Percentiles rank a stretch among this genome's conserved stretches.
These are phyloP conservation scores for Peromyscus californicus DNA, from an alignment of 2,113 vertebrate genomes.

Conservation along the genomic window DNA sequence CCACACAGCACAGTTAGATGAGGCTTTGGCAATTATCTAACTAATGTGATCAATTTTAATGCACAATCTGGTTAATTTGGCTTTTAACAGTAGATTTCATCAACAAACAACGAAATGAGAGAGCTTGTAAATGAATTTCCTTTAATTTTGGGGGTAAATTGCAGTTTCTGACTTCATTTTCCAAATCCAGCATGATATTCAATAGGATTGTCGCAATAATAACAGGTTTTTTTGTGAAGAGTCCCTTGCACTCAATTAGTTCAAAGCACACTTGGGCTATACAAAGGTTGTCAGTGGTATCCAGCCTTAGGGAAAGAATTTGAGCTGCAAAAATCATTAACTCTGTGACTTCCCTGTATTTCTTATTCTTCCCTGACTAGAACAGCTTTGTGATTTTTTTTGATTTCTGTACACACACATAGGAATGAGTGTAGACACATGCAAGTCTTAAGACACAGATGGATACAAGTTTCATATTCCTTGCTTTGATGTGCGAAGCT, in stretches of 20 bases:
- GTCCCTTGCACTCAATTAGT: slow-evolving; percentile 37
- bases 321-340: background rate
- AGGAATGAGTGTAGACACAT: background rate
- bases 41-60: slow-evolving; percentile 63
- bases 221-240: slow-evolving; percentile 28
- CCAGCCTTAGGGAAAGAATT: background rate
- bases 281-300: background rate
- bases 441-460: background rate
- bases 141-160: slow-evolving; percentile 70
- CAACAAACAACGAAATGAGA: slow-evolving; percentile 58
- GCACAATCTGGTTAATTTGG: slow-evolving; percentile 63
- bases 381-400: background rate
- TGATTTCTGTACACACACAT: background rate
- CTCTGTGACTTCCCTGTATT: background rate
- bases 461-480: background rate
- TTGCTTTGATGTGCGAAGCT: background rate
- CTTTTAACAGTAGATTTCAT: slow-evolving; percentile 66
- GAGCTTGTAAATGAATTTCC: slow-evolving; percentile 61
- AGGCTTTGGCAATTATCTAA: slow-evolving; percentile 56
- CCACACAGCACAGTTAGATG: background rate
- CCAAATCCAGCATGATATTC: slow-evolving; percentile 53
- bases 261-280: slow-evolving; percentile 47
- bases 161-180: slow-evolving; percentile 69
- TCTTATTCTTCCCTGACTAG: slow-evolving; percentile 5
- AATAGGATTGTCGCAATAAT: slow-evolving; percentile 31